A percentile compares a stretch with the other conserved stretches of the same genome.
Conservation (phyloP, 1,140 invertebrate genomes). For the Neoseiulus cucumeris region DNA sequence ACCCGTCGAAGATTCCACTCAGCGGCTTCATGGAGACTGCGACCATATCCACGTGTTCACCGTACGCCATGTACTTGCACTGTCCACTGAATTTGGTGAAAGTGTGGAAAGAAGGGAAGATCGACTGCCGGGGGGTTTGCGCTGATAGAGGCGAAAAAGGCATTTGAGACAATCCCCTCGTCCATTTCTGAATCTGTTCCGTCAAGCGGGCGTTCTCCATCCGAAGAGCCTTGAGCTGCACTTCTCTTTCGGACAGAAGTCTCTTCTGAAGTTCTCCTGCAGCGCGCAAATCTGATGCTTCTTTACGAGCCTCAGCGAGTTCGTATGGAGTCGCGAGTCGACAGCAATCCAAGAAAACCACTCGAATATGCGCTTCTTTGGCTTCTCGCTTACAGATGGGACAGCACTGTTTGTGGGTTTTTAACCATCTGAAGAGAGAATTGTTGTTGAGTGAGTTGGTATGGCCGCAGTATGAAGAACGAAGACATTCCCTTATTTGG, state of each 20-base stretch:
- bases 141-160: no score
- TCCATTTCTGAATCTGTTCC: background rate
- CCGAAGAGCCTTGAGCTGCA: background rate
- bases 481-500: background rate
- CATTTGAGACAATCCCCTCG: background rate
- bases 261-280: no score
- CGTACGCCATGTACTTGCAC: background rate
- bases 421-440: background rate
- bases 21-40: background rate
- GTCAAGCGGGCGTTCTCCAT: background rate
- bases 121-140: no score
- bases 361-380: background rate
- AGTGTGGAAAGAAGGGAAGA: background rate
- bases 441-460: background rate
- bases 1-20: background rate
- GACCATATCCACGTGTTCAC: background rate
- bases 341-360: background rate
- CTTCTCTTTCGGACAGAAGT: background rate
- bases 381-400: background rate
- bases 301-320: background rate
- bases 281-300: background rate
- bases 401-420: background rate
- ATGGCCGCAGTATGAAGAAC: background rate
- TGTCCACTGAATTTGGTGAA: background rate
- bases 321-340: background rate